These are phyloP conservation scores for Corythornis vintsioides DNA, from an alignment of 2,113 vertebrate species.

Conservation along the genomic window DNA sequence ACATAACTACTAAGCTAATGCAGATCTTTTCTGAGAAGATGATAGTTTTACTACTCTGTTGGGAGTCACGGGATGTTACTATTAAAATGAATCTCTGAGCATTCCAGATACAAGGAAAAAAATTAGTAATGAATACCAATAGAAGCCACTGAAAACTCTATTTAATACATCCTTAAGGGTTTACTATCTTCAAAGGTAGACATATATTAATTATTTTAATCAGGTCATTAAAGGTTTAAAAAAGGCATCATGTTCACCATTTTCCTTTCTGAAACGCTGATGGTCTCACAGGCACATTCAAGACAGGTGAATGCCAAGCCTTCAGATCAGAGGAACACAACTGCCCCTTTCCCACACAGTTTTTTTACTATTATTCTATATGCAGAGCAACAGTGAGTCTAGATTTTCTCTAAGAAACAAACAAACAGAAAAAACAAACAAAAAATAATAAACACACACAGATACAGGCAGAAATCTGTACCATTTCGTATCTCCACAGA, in stretches of 20 bases:
- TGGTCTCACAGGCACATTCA: fast-evolving
- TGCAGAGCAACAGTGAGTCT: fast-evolving
- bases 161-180: not conserved
- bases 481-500: not conserved
- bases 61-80: not conserved
- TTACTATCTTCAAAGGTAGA: not conserved
- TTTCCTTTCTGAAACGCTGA: not conserved
- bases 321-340: not conserved
- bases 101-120: not conserved
- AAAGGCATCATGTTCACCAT: not conserved
- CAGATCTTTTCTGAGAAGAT: not conserved
- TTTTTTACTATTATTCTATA: not conserved
- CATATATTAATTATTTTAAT: not conserved
- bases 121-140: not conserved
- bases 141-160: not conserved
- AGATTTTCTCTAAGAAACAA: not conserved
- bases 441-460: not conserved
- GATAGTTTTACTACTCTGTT: not conserved
- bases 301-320: not conserved
- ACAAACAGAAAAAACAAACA: not conserved
- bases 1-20: not conserved
- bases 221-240: not conserved
- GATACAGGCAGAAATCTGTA: not conserved
- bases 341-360: fast-evolving
- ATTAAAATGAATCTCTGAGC: not conserved